A percentile compares a stretch with the other conserved stretches of the same genome.
Conservation (phyloP, 2,113 vertebrate species). For the Nibea coibor region DNA sequence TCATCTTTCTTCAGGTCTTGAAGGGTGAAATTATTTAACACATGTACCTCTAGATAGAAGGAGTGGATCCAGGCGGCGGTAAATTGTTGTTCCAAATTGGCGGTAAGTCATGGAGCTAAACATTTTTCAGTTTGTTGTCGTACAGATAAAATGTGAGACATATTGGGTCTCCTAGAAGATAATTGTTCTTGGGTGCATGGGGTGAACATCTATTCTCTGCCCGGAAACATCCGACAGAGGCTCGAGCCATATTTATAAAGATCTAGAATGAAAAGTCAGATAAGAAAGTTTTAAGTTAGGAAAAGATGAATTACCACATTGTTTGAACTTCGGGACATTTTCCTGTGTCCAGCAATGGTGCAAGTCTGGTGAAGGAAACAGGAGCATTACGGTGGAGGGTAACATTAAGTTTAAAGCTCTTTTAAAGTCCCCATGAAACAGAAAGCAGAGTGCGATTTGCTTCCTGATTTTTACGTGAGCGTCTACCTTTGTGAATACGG, state of each 20-base stretch:
- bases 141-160: background rate
- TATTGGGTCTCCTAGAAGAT: background rate
- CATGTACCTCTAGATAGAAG: background rate
- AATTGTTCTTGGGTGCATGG: background rate
- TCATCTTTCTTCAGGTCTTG: background rate
- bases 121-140: background rate
- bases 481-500: too few species aligned
- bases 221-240: background rate
- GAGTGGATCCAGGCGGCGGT: background rate
- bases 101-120: background rate
- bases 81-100: background rate
- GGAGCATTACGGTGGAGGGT: too few species aligned
- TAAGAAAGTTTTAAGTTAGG: background rate
- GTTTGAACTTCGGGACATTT: background rate
- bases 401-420: background rate
- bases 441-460: too few species aligned
- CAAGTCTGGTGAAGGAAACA: too few species aligned
- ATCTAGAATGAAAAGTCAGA: background rate
- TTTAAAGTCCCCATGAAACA: background rate
- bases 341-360: too few species aligned
- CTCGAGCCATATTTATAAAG: background rate
- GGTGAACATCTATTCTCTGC: background rate
- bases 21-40: too few species aligned
- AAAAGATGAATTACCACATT: background rate
- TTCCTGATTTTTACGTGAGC: too few species aligned